phyloP scores from a whole-genome alignment of 2,888 invertebrate genomes.

The Eumerus sabulonum region DNA sequence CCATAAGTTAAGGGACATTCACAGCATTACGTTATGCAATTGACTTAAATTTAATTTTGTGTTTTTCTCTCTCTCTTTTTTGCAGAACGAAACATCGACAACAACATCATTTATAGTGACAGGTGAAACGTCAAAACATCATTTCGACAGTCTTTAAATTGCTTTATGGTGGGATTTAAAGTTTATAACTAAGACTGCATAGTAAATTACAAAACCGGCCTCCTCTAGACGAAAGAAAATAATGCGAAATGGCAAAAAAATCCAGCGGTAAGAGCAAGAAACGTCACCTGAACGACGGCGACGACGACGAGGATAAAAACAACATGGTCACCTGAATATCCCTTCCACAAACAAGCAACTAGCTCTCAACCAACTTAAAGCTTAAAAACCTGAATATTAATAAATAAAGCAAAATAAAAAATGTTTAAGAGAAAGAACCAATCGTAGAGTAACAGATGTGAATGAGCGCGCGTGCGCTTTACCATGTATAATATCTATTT shows the following conservation, averaged over 20 bases:
- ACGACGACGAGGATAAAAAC: conserved; percentile 62
- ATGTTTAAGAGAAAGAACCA: conserved; percentile 20
- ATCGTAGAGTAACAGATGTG: conserved; percentile 37
- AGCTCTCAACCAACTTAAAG: no score
- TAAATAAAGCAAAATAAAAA: conserved; percentile 18
- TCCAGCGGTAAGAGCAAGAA: conserved; percentile 54
- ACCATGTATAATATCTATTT: conserved; percentile 27
- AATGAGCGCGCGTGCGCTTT: conserved; percentile 29
- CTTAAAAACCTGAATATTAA: conserved; percentile 11
- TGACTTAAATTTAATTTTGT: conserved; percentile 7
- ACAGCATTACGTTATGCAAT: background rate
- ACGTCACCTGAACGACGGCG: conserved; percentile 58
- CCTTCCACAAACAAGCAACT: no score
- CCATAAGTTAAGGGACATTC: conserved; percentile 54
- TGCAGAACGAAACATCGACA: conserved; percentile 54
- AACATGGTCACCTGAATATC: conserved; percentile 58
- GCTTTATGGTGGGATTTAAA: conserved; percentile 52
- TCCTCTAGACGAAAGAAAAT: conserved; percentile 45
- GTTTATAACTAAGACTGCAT: conserved; percentile 56
- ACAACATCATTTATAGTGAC: conserved; percentile 40
- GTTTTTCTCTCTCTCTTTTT: conserved; percentile 17
- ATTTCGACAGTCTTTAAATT: conserved; percentile 55
- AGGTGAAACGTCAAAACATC: conserved; percentile 23
- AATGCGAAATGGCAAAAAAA: conserved; percentile 67
- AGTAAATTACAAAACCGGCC: background rate